Conservation (phyloP, 2,888 invertebrate genomes). For the Ophion ellenae region DNA sequence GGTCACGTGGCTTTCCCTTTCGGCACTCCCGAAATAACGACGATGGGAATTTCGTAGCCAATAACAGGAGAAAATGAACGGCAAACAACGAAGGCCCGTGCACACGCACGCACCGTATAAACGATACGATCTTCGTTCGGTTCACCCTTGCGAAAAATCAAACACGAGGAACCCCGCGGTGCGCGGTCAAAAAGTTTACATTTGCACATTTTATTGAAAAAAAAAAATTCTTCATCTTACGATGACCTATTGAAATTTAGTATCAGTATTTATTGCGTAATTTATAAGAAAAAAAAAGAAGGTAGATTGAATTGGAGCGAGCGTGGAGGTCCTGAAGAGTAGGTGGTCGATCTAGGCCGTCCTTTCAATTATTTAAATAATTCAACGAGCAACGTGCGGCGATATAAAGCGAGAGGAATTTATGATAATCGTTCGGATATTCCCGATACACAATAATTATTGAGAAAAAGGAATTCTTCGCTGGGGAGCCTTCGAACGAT, state of each 20-base stretch:
- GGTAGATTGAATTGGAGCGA: slow-evolving; percentile 2
- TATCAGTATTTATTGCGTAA: background rate
- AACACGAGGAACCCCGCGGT: slow-evolving; percentile 7
- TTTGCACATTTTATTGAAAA: background rate
- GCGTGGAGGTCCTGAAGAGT: slow-evolving; percentile 26
- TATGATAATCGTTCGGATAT: slow-evolving; percentile 21
- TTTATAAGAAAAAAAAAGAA: background rate
- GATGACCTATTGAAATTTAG: background rate
- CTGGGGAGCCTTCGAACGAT: too few relatives aligned
- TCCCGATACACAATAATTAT: slow-evolving; percentile 5
- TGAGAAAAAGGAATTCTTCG: too few relatives aligned
- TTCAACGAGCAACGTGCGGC: slow-evolving; percentile 19
- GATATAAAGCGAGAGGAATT: slow-evolving; percentile 19
- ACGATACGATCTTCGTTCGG: slow-evolving; percentile 4
- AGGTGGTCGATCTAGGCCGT: slow-evolving; percentile 45
- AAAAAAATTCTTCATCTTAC: background rate
- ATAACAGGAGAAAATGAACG: slow-evolving; percentile 42
- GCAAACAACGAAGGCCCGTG: slow-evolving; percentile 29
- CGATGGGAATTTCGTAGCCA: slow-evolving; percentile 49
- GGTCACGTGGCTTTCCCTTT: slow-evolving; percentile 51
- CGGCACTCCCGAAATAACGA: slow-evolving; percentile 45
- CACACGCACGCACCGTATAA: slow-evolving; percentile 3
- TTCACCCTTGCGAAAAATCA: slow-evolving; percentile 25
- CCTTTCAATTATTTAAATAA: slow-evolving; percentile 41
- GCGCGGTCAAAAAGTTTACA: background rate